Conservation (phyloP, 1,140 invertebrate genomes). For the Lerema accius region DNA sequence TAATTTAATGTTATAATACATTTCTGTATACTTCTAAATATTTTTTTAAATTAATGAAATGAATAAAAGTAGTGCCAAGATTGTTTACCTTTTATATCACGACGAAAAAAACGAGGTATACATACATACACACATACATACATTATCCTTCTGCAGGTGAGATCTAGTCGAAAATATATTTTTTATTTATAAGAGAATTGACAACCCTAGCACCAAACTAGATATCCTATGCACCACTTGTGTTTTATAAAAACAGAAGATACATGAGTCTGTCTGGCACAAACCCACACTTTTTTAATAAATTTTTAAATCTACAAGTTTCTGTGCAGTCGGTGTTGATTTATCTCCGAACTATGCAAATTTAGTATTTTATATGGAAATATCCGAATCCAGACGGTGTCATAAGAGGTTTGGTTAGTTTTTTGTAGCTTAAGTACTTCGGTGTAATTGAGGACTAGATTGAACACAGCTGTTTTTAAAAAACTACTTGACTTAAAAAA, state of each 20-base stretch:
- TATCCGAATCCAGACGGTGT: background rate
- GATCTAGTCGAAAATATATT: too few relatives aligned
- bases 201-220: background rate
- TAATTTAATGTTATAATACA: too few relatives aligned
- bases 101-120: too few relatives aligned
- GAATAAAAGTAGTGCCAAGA: too few relatives aligned
- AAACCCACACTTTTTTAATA: background rate
- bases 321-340: background rate
- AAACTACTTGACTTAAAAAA: too few relatives aligned
- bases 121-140: too few relatives aligned
- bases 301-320: background rate
- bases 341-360: background rate
- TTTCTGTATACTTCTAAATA: too few relatives aligned
- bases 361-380: background rate
- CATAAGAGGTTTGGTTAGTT: background rate
- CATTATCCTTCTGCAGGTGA: too few relatives aligned
- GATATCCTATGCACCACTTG: background rate
- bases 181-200: background rate
- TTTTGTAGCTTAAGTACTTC: background rate
- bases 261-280: background rate
- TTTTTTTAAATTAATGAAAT: too few relatives aligned
- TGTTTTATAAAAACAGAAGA: background rate
- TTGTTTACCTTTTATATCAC: too few relatives aligned
- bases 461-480: too few relatives aligned
- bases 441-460: background rate